phyloP scores from a whole-genome alignment of 2,888 invertebrate species.

The Trissolcus japonicus region DNA sequence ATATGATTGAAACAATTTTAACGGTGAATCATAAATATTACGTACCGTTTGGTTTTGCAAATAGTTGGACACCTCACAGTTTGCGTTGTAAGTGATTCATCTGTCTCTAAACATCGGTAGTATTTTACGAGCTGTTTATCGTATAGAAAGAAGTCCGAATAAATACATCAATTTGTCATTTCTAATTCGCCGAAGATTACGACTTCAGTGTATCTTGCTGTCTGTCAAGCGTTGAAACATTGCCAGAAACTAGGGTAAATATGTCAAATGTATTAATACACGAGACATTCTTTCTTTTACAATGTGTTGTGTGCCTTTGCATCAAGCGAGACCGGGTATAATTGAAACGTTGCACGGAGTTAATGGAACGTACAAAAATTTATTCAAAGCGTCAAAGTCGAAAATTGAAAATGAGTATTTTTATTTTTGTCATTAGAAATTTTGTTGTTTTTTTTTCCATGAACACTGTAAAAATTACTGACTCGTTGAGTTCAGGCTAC shows the following conservation, averaged over 20 bases:
- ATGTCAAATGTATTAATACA: slow-evolving; percentile 45
- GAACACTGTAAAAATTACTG: background rate
- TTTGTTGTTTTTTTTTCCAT: too few species aligned
- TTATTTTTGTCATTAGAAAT: too few species aligned
- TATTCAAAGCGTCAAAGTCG: too few species aligned
- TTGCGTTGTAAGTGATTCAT: slow-evolving; percentile 2
- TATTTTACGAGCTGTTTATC: slow-evolving; percentile 35
- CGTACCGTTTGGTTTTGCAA: background rate
- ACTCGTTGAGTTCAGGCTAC: slow-evolving; percentile 15
- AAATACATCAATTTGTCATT: slow-evolving; percentile 49
- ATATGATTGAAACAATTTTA: too few species aligned
- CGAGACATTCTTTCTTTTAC: slow-evolving; percentile 26
- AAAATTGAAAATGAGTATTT: too few species aligned
- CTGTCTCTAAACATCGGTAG: slow-evolving; percentile 14
- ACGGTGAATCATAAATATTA: background rate
- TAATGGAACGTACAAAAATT: too few species aligned
- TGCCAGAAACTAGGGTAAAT: slow-evolving; percentile 45
- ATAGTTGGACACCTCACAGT: slow-evolving; percentile 2
- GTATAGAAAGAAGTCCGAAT: slow-evolving; percentile 27
- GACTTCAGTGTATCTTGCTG: slow-evolving; percentile 42
- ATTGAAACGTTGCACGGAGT: slow-evolving; percentile 3
- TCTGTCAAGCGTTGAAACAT: slow-evolving; percentile 46
- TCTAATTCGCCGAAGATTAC: slow-evolving; percentile 44
- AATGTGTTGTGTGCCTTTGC: slow-evolving; percentile 9
- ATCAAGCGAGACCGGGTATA: slow-evolving; percentile 5